These are phyloP conservation scores for Megaleporinus macrocephalus DNA, from an alignment of 2,113 vertebrate species.

Conservation along the genomic window DNA sequence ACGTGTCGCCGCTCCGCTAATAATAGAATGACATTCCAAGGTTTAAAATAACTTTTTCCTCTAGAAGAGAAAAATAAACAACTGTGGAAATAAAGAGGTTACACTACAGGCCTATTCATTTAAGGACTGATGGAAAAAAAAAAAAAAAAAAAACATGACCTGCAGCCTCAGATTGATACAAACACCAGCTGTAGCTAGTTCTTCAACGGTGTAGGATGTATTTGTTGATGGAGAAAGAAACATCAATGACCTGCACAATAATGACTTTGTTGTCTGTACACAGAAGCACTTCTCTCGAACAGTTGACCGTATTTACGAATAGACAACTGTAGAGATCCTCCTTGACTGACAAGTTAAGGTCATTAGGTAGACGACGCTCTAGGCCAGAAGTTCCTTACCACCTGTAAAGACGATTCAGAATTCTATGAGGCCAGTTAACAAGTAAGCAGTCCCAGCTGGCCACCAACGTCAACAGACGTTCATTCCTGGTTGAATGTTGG, in stretches of 20 bases:
- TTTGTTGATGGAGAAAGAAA: slow-evolving; percentile 6
- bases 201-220: neutral
- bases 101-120: too few species aligned
- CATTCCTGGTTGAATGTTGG: too few species aligned
- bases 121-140: too few species aligned
- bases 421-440: neutral
- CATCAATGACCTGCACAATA: slow-evolving; percentile 64
- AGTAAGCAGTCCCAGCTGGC: too few species aligned
- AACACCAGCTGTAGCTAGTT: neutral
- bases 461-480: too few species aligned
- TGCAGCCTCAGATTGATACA: neutral
- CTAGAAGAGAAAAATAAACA: neutral
- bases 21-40: neutral
- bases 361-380: neutral
- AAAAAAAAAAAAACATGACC: neutral
- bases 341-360: slow-evolving; percentile 28
- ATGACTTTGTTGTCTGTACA: slow-evolving; percentile 74
- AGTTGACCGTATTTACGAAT: slow-evolving; percentile 56
- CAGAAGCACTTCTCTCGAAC: slow-evolving; percentile 61
- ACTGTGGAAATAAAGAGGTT: neutral
- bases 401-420: neutral
- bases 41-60: neutral
- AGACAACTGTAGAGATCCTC: slow-evolving; percentile 48
- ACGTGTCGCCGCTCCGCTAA: neutral
- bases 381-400: neutral